Conservation (phyloP, 1,140 invertebrate species). For the Cyrtorhinus lividipennis region DNA sequence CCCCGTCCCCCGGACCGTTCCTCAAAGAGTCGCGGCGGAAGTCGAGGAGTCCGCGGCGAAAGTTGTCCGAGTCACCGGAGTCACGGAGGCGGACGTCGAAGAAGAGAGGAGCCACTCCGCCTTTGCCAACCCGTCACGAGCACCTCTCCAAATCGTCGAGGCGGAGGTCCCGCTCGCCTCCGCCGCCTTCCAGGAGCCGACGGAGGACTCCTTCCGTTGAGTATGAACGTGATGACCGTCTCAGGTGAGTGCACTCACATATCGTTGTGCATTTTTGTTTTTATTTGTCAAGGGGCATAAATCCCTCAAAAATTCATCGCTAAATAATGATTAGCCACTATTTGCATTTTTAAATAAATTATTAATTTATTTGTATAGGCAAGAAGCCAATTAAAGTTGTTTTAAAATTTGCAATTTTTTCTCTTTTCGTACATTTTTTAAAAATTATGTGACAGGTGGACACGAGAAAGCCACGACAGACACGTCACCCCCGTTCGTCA, state of each 20-base stretch:
- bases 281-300: no score
- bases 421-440: no score
- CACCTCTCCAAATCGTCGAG: not conserved
- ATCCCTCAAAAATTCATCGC: no score
- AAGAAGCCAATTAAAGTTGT: no score
- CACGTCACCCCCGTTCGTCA: constrained; percentile 2
- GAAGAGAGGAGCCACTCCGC: not conserved
- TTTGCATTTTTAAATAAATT: no score
- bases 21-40: not conserved
- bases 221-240: not conserved
- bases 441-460: not conserved
- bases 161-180: not conserved
- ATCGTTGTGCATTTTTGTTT: not conserved
- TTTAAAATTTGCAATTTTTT: no score
- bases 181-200: not conserved
- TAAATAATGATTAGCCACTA: no score
- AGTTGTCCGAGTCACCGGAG: not conserved
- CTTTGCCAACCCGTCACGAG: not conserved
- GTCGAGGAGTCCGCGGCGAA: not conserved
- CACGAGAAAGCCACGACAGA: not conserved
- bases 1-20: not conserved
- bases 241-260: not conserved
- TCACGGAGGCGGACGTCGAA: not conserved
- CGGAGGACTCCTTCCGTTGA: not conserved
- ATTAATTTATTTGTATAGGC: no score